Conservation (phyloP, 2,888 invertebrate species). For the Zygaena filipendulae region DNA sequence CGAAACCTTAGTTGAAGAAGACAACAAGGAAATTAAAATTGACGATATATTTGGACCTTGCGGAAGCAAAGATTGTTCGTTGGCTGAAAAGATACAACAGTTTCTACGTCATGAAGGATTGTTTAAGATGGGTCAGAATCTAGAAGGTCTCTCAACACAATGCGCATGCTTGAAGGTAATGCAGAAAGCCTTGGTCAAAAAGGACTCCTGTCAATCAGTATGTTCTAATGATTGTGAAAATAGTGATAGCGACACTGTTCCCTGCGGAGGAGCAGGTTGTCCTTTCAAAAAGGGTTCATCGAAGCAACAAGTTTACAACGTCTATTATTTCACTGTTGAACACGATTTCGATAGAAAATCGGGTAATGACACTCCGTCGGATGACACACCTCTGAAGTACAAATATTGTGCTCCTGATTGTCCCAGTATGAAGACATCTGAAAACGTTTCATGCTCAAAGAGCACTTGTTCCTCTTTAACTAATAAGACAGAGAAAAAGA, state of each 20-base stretch:
- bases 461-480: constrained; percentile 25
- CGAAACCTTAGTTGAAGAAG: constrained; percentile 48
- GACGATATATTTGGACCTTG: constrained; percentile 49
- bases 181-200: constrained; percentile 33
- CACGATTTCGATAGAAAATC: constrained; percentile 28
- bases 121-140: constrained; percentile 28
- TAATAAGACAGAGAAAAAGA: constrained; percentile 12
- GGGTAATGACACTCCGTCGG: constrained; percentile 1
- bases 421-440: constrained; percentile 29
- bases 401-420: constrained; percentile 36
- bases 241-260: constrained; percentile 25
- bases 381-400: constrained; percentile 21
- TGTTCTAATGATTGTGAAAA: constrained; percentile 38
- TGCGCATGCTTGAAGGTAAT: constrained; percentile 48
- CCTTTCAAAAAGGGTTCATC: constrained; percentile 24
- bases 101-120: constrained; percentile 45
- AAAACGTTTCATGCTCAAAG: constrained; percentile 35
- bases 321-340: constrained; percentile 54
- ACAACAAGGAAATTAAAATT: constrained; percentile 37
- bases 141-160: constrained; percentile 47
- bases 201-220: constrained; percentile 27
- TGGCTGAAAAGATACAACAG: constrained; percentile 45
- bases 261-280: constrained; percentile 35
- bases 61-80: constrained; percentile 47
- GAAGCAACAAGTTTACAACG: constrained; percentile 31